Base-by-base conservation (phyloP, 2,797 vertebrate genomes). In the Scarus forsteni region DNA sequence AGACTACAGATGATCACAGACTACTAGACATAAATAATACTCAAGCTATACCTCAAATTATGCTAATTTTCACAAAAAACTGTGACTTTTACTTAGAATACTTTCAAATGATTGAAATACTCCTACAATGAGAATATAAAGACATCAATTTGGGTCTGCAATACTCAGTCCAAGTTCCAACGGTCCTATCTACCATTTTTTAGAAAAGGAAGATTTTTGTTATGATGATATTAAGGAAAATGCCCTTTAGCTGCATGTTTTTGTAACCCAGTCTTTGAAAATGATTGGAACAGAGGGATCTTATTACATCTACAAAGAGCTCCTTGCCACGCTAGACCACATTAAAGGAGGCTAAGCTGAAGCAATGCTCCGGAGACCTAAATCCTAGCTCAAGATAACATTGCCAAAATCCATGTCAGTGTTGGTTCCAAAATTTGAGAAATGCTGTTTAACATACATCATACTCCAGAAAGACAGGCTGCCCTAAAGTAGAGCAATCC, bases 401-500 rank as follows among this genome's bases (percentile, higher is more conserved):
- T 45, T 55, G 63, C 43, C 46, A 66, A 69, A 80, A 80, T 57
- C 79, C 62, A 77, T 80, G 74, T 80, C 38, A 63, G 53, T 3
- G 6, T 18, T 51, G 50, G 19, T 49, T 68, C 66, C 60, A 85
- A 70, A 68, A 72, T 49, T 57, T 13, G 3, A 69, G 71, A 50
- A 60, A 73, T 61, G 48, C 36, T 39, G 62, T 52, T 56, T 54
- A 45, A 80, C 56, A 73, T 77, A 72, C 40, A 74, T 60, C 57
- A 74, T 68, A 62, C 62, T 46, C 44, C 79, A 80, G 63, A 77
- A 66, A 66, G 60, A 65, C 77, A 61, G 70, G 43, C 66, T 36
- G 55, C 10, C 48, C 58, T 48, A 68, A 87, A 88, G 84, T 73
- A 73, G 78, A 85, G 57, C 85, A 86, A 90, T 90, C 85, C 75